phyloP scores from a whole-genome alignment of 2,888 invertebrate genomes.

The Limnephilus auricula region DNA sequence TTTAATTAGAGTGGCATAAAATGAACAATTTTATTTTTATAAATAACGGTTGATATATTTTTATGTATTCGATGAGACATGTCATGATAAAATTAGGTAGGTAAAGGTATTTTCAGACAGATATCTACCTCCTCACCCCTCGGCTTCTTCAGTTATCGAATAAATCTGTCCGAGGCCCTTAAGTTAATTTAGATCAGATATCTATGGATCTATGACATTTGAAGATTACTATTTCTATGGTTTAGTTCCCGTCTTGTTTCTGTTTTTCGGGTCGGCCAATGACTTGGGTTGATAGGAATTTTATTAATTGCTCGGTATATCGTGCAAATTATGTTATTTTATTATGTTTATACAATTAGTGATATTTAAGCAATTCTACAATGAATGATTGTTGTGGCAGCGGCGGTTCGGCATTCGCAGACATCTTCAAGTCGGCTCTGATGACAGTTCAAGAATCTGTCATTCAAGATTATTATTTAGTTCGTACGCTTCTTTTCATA shows the following conservation, averaged over 20 bases:
- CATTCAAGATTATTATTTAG: slow-evolving; percentile 13
- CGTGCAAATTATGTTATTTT: slow-evolving; percentile 13
- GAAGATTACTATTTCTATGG: slow-evolving; percentile 12
- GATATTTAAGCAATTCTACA: neutral
- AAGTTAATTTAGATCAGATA: no score
- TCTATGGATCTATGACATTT: neutral
- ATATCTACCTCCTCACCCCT: no score
- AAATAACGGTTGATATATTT: no score
- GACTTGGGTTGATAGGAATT: neutral
- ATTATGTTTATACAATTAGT: neutral
- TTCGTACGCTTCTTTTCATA: slow-evolving; percentile 11
- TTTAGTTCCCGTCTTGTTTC: slow-evolving; percentile 6
- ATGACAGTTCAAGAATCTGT: slow-evolving; percentile 42
- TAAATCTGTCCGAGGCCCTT: no score
- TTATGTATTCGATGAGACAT: no score
- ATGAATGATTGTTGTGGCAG: slow-evolving; percentile 58
- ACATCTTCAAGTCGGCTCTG: slow-evolving; percentile 49
- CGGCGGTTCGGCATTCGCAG: slow-evolving; percentile 53
- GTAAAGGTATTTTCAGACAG: no score
- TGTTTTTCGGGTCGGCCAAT: slow-evolving; percentile 5
- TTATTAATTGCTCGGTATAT: neutral
- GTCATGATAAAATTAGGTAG: no score
- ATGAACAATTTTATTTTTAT: no score
- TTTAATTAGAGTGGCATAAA: no score
- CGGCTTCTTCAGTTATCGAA: no score